Percentiles rank a stretch among this genome's conserved stretches.
Conservation (phyloP, 1,140 invertebrate genomes). For the Lepidurus arcticus region DNA sequence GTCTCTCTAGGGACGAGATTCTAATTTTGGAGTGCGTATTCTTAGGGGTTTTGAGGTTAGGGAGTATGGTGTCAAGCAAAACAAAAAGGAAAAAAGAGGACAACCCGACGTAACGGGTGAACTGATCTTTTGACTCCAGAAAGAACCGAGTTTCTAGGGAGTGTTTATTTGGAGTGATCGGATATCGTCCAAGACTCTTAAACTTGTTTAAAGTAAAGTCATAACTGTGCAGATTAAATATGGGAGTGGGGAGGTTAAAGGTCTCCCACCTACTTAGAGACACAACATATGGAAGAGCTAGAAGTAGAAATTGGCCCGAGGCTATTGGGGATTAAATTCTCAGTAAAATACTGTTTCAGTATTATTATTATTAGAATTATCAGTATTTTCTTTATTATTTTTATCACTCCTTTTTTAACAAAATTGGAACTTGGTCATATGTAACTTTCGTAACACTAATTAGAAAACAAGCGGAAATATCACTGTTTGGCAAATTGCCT, state of each 20-base stretch:
- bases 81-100: not conserved
- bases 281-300: not conserved
- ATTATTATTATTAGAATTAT: too few relatives aligned
- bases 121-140: constrained; percentile 27
- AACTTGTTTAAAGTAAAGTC: constrained; percentile 16
- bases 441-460: not conserved
- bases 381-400: too few relatives aligned
- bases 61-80: not conserved
- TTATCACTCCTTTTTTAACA: not conserved
- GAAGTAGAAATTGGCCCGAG: not conserved
- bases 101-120: not conserved
- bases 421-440: not conserved
- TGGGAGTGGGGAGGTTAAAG: not conserved
- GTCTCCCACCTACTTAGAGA: not conserved
- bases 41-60: not conserved
- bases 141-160: constrained; percentile 4
- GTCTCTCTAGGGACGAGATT: not conserved
- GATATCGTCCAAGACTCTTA: not conserved
- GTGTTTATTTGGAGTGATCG: not conserved
- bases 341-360: too few relatives aligned
- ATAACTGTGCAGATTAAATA: not conserved
- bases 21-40: not conserved
- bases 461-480: not conserved
- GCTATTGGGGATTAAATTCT: not conserved
- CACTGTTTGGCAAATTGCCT: too few relatives aligned